Evolutionary conservation across 2,797 vertebrate genomes (phyloP).

Genomic region (Molossus molossus): DNA sequence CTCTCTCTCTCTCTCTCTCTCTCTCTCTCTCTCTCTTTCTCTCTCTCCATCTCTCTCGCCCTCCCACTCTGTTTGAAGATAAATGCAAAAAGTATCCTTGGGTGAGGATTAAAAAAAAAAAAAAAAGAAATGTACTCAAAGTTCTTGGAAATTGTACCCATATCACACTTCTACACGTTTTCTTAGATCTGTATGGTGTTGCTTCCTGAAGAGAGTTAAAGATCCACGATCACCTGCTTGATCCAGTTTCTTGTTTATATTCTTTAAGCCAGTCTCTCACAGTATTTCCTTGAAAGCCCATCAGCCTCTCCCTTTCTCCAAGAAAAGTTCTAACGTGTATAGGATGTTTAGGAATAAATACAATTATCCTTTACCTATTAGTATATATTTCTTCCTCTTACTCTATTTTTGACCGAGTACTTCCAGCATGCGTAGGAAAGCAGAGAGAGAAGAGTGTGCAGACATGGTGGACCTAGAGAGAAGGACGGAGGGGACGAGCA

Average conservation of each 20-base stretch:
- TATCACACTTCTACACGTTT: not conserved
- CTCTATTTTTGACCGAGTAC: not conserved
- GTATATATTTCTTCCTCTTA: not conserved
- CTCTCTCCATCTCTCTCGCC: too few species aligned
- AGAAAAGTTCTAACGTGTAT: not conserved
- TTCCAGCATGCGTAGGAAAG: not conserved
- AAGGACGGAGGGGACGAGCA: not conserved
- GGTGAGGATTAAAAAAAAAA: too few species aligned
- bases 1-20: too few species aligned
- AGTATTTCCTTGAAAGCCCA: not conserved
- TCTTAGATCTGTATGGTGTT: not conserved
- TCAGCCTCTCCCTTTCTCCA: accelerated
- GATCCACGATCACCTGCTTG: not conserved
- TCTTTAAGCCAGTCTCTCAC: not conserved
- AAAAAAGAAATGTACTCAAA: not conserved
- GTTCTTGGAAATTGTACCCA: not conserved
- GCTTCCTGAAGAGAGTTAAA: not conserved
- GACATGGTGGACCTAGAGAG: not conserved
- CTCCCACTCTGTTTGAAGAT: too few species aligned
- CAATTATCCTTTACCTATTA: not conserved
- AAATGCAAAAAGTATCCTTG: too few species aligned
- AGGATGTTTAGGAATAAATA: not conserved
- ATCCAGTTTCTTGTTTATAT: not conserved
- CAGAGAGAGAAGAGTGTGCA: not conserved
- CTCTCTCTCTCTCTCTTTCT: too few species aligned